phyloP scores from a whole-genome alignment of 2,888 invertebrate genomes.

The Drosophila tanythrix region DNA sequence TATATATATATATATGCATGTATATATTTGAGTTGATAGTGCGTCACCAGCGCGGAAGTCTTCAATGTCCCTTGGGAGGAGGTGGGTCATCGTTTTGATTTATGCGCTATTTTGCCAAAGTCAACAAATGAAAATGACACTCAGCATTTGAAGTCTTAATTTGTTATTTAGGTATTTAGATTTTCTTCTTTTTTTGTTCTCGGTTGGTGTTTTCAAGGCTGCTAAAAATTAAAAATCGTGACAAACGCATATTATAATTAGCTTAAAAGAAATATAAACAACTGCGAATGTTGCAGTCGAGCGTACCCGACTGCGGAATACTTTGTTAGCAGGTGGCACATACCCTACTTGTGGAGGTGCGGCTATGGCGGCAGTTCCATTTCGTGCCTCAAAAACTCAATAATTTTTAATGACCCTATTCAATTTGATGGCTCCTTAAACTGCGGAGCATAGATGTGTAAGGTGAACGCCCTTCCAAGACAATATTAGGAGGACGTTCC shows the following conservation, averaged over 20 bases:
- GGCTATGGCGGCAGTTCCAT: background rate
- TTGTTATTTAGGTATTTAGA: slow-evolving; percentile 12
- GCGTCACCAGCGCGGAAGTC: slow-evolving; percentile 72
- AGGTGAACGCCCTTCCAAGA: background rate
- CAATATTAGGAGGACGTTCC: background rate
- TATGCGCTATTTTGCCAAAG: slow-evolving; percentile 72
- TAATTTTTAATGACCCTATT: background rate
- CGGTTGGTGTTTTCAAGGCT: slow-evolving; percentile 41
- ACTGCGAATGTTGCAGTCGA: background rate
- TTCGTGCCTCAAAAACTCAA: background rate
- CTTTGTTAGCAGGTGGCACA: background rate
- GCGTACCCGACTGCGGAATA: background rate
- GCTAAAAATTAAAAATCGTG: slow-evolving; percentile 36
- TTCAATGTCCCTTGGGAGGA: slow-evolving; percentile 30
- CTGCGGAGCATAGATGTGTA: background rate
- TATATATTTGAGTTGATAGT: slow-evolving; percentile 31
- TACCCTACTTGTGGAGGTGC: background rate
- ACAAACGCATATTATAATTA: slow-evolving; percentile 20
- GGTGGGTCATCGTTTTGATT: slow-evolving; percentile 56
- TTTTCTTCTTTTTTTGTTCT: slow-evolving; percentile 13
- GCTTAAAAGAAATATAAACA: background rate
- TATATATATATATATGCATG: slow-evolving; percentile 3
- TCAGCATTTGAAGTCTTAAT: slow-evolving; percentile 27
- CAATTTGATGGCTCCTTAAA: background rate
- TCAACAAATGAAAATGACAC: slow-evolving; percentile 76